phyloP scores from a whole-genome alignment of 2,888 invertebrate genomes.

The Acleris cristana region DNA sequence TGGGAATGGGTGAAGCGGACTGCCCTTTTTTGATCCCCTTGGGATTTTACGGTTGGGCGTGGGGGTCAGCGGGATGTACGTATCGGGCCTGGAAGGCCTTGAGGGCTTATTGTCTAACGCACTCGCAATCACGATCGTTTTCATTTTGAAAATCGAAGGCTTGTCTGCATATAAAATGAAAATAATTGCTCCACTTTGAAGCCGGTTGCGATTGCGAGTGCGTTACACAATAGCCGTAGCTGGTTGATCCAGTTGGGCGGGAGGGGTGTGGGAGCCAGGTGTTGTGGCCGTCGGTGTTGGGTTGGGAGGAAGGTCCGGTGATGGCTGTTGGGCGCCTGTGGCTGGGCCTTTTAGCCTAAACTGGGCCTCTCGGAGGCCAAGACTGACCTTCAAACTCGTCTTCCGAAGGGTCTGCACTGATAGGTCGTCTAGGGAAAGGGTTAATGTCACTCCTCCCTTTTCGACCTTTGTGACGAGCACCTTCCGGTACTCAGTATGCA shows the following conservation, averaged over 20 bases:
- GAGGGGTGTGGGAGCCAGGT: background rate
- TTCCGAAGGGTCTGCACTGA: background rate
- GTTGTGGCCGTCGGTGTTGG: background rate
- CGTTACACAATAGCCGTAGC: too few species aligned
- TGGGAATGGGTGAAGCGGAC: background rate
- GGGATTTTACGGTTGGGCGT: background rate
- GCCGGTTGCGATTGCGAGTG: too few species aligned
- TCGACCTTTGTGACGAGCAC: too few species aligned
- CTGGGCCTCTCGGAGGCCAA: too few species aligned
- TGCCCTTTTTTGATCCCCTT: background rate
- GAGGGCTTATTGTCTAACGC: too few species aligned
- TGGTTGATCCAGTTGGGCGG: background rate
- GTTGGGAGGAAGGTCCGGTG: background rate
- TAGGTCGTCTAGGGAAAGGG: background rate
- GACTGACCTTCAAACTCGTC: too few species aligned
- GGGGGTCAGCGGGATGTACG: background rate
- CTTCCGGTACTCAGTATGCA: background rate
- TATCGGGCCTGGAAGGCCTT: background rate
- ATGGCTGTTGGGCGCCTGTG: background rate
- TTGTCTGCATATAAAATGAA: too few species aligned
- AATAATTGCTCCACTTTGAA: too few species aligned
- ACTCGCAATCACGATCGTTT: too few species aligned
- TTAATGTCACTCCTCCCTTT: too few species aligned
- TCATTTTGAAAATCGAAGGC: too few species aligned
- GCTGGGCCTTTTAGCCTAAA: background rate